Evolutionary conservation across 2,888 invertebrate genomes (phyloP).

Genomic region (Eupithecia abbreviata): DNA sequence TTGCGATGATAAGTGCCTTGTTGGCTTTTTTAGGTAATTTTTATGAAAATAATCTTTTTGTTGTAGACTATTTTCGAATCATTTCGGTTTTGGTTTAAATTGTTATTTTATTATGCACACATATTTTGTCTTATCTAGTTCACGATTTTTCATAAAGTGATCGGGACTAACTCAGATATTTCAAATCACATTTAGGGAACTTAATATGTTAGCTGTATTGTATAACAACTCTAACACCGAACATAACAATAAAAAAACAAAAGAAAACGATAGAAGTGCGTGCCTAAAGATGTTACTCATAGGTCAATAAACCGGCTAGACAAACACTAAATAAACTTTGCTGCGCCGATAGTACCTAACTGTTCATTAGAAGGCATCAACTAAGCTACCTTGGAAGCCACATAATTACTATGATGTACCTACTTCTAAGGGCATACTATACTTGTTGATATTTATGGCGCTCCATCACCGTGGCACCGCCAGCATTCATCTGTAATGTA

Average conservation of each 20-base stretch:
- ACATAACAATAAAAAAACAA: neutral
- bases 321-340: conserved; percentile 17
- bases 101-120: too few species aligned
- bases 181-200: too few species aligned
- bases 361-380: conserved; percentile 24
- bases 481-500: neutral
- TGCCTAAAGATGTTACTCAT: conserved; percentile 8
- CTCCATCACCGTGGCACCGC: neutral
- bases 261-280: neutral
- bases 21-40: too few species aligned
- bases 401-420: conserved; percentile 7
- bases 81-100: too few species aligned
- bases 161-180: too few species aligned
- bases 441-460: neutral
- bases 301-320: conserved; percentile 30
- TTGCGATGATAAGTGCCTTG: too few species aligned
- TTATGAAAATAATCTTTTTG: too few species aligned
- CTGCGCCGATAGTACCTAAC: conserved; percentile 10
- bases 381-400: conserved; percentile 15
- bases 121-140: too few species aligned
- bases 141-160: too few species aligned
- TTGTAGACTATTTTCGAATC: too few species aligned
- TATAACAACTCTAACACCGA: neutral
- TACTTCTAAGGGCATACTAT: neutral
- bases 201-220: neutral